Percentiles rank a stretch among this genome's conserved stretches.
Conservation (phyloP, 2,888 invertebrate species). For the Matsumyia berberina region DNA sequence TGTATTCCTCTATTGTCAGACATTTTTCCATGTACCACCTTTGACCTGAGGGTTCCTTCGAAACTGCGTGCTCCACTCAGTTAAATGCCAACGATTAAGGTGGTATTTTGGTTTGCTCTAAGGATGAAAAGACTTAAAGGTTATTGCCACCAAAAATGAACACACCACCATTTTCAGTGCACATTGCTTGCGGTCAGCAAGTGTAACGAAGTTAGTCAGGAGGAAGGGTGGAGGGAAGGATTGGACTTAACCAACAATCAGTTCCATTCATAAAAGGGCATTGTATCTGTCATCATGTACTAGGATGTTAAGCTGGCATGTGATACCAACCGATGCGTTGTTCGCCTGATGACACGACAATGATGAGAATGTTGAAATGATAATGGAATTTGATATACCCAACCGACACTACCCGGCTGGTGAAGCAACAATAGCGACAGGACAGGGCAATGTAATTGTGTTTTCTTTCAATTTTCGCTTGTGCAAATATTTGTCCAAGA, state of each 20-base stretch:
- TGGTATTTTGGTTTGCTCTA: constrained; percentile 5
- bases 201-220: constrained; percentile 61
- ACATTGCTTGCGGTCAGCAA: constrained; percentile 58
- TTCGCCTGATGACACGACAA: constrained; percentile 30
- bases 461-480: constrained; percentile 50
- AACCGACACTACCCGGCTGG: constrained; percentile 21
- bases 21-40: constrained; percentile 16
- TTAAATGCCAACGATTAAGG: constrained; percentile 45
- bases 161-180: neutral
- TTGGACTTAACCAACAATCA: constrained; percentile 44
- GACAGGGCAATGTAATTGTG: constrained; percentile 3
- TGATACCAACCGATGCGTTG: constrained; percentile 39
- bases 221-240: neutral
- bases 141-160: constrained; percentile 41
- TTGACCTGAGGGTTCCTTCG: constrained; percentile 23
- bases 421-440: neutral
- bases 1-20: constrained; percentile 1
- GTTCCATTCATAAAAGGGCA: constrained; percentile 68
- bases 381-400: constrained; percentile 63
- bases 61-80: constrained; percentile 26
- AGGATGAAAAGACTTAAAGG: constrained; percentile 28
- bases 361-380: constrained; percentile 53
- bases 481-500: constrained; percentile 16
- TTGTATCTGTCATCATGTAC: constrained; percentile 52
- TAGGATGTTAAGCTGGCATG: constrained; percentile 41